Evolutionary conservation across 2,888 invertebrate genomes (phyloP).

Genomic region (Nowickia ferox): DNA sequence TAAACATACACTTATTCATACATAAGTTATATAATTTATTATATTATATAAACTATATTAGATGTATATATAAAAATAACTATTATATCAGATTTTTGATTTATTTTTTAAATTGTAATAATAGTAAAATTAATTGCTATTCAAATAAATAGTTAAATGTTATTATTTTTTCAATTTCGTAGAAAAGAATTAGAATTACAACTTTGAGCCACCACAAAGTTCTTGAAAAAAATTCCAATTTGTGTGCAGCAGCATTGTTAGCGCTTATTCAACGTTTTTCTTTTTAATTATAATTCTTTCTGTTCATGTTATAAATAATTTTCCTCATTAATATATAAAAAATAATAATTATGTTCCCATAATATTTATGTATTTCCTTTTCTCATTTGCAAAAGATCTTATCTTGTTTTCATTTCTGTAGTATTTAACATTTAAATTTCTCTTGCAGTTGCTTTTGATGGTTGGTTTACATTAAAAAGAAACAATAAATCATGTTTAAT

Average conservation of each 20-base stretch:
- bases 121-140: conserved; percentile 48
- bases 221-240: background rate
- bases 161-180: conserved; percentile 29
- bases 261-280: background rate
- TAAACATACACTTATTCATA: conserved; percentile 15
- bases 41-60: conserved; percentile 25
- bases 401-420: conserved; percentile 1
- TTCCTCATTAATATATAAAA: background rate
- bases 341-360: background rate
- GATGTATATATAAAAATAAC: conserved; percentile 51
- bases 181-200: conserved; percentile 44
- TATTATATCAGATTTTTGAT: conserved; percentile 40
- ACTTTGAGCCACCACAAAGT: conserved; percentile 29
- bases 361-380: background rate
- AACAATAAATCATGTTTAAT: background rate
- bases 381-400: background rate
- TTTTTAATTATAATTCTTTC: conserved; percentile 23
- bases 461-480: conserved; percentile 2
- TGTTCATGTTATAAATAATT: conserved; percentile 2
- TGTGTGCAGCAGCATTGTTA: background rate
- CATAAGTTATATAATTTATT: background rate
- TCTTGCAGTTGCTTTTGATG: background rate
- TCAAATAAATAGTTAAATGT: conserved; percentile 51
- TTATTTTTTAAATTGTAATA: conserved; percentile 29
- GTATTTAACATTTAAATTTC: background rate